These are phyloP conservation scores for Sebastes cheni DNA, from an alignment of 2,797 vertebrate species.

Conservation along the genomic window DNA sequence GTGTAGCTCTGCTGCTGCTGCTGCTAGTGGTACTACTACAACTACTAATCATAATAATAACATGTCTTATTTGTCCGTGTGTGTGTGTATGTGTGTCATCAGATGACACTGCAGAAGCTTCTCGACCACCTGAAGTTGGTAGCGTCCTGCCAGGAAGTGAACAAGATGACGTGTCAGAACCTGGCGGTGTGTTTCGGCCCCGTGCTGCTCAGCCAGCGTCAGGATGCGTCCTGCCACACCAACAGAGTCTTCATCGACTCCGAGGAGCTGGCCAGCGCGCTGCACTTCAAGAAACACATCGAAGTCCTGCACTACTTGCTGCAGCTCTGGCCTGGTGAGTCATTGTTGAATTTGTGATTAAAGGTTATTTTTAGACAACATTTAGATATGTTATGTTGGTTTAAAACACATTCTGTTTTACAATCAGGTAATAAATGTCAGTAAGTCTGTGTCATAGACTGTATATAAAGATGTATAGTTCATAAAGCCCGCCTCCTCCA, in stretches of 20 bases:
- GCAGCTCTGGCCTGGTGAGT: slow-evolving; percentile 95
- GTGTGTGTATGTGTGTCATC: slow-evolving; percentile 3
- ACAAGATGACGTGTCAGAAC: slow-evolving; percentile 99
- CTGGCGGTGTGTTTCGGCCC: slow-evolving; percentile 98
- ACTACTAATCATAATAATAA: slow-evolving; percentile 55
- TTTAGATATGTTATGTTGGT: too few relatives aligned
- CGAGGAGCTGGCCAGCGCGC: slow-evolving; percentile 93
- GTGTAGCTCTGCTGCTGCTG: neutral
- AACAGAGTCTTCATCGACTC: slow-evolving; percentile 97
- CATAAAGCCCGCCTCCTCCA: too few relatives aligned
- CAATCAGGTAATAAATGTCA: neutral
- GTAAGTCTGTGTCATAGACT: neutral
- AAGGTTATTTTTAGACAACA: neutral
- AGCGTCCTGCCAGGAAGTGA: slow-evolving; percentile 93
- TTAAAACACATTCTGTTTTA: neutral
- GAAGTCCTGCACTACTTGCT: slow-evolving; percentile 98
- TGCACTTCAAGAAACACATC: slow-evolving; percentile 99
- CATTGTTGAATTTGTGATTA: neutral
- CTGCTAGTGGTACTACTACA: slow-evolving; percentile 5
- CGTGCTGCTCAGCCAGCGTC: slow-evolving; percentile 93
- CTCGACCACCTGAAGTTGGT: slow-evolving; percentile 96
- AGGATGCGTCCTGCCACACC: slow-evolving; percentile 91
- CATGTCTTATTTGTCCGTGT: slow-evolving; percentile 38
- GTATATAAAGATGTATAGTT: too few relatives aligned
- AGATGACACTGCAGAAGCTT: slow-evolving; percentile 93